Evolutionary conservation across 2,888 invertebrate species (phyloP), one percentile per base, ranked within the genome.

Genomic region (Geotrupes spiniger): DNA sequence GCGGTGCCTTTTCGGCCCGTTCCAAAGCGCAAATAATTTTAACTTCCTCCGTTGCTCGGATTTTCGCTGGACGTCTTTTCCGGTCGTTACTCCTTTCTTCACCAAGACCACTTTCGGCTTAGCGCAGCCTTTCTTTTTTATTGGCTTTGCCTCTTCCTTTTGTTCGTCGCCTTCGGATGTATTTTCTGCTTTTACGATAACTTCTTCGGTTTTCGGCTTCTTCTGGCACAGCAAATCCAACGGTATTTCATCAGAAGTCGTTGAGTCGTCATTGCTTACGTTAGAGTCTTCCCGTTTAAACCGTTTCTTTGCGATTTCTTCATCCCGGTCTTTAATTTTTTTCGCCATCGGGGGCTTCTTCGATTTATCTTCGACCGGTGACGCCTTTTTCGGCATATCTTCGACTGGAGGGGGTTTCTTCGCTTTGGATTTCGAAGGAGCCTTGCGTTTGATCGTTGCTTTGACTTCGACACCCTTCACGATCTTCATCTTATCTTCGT

Each of bases 1-100:
- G 56, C 93, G 80, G 66, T 89, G 89, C 36, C 87, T 79, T 71
- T 90, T 91, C 15, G 89, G 88, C 0, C 87, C 88, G 55, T 78
- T 79, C 85, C 85, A 86, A 74, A 85, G 84, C 1, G 83, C 82
- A 50, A 82, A 76, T 27, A 85, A 72, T 63, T 83, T 81, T 58
- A 82, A 76, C 51, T 83, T 73, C 46, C 74, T 62, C 49, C 69
- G 50, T 41, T 56, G 59, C 36, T 64, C 62, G 33, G 47, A 40
- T 38, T 57, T 59, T n/a, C 49, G 49, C n/a, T 52, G 49, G 25
- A 29, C 44, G 31, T 51, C 49, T 27, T 53, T 56, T 25, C 42
- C 31, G 9, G 36, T 40, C 27, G 41, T 12, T 9, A 44, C 21
- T 25, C 43, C 49, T 36, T 42, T 44, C 36, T 58, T 54, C 58